phyloP scores from a whole-genome alignment of 2,888 invertebrate genomes.

The Axea sp. region DNA sequence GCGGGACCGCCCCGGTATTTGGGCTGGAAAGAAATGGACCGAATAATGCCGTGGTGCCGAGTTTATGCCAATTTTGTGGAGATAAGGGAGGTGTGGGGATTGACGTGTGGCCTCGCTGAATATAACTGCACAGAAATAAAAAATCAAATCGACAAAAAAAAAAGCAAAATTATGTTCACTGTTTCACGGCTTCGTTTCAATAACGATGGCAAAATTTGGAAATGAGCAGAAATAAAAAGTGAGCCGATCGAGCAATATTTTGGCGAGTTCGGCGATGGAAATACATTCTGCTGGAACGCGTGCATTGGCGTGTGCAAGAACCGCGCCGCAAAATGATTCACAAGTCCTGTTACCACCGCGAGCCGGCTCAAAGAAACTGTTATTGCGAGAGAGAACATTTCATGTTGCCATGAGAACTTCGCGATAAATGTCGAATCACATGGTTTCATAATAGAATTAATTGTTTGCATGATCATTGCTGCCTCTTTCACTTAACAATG shows the following conservation, averaged over 20 bases:
- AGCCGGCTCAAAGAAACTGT: slow-evolving; percentile 51
- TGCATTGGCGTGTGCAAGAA: slow-evolving; percentile 30
- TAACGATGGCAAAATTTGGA: too few relatives aligned
- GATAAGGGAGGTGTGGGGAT: too few relatives aligned
- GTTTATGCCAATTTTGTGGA: too few relatives aligned
- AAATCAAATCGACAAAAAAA: too few relatives aligned
- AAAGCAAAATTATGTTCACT: too few relatives aligned
- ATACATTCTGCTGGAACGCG: background rate
- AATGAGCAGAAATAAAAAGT: too few relatives aligned
- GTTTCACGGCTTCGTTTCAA: too few relatives aligned
- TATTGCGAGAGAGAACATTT: slow-evolving; percentile 60
- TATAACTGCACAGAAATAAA: too few relatives aligned
- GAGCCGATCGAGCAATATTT: too few relatives aligned
- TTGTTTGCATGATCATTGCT: slow-evolving; percentile 63
- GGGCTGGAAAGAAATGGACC: too few relatives aligned
- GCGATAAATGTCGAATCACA: slow-evolving; percentile 63
- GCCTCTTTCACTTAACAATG: slow-evolving; percentile 60
- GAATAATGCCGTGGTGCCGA: background rate
- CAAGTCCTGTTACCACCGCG: slow-evolving; percentile 50
- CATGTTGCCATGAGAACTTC: slow-evolving; percentile 58
- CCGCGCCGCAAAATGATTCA: slow-evolving; percentile 43
- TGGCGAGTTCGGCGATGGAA: too few relatives aligned
- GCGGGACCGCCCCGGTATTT: background rate
- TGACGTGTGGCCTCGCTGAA: too few relatives aligned
- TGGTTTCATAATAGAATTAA: slow-evolving; percentile 64